Base-by-base conservation (phyloP, 1,140 invertebrate genomes). In the honey bee (Apis mellifera) region DNA sequence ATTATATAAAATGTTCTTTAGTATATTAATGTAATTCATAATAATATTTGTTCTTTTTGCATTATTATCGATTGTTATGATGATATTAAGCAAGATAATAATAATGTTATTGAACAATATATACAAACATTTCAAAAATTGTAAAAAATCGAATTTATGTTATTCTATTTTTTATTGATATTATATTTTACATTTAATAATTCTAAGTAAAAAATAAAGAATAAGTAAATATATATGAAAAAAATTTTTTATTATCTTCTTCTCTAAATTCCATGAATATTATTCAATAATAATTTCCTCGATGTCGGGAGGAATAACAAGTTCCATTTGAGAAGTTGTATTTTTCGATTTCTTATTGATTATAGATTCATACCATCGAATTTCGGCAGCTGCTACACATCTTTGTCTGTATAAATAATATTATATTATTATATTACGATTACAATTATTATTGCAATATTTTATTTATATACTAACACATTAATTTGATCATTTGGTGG, bases 401-500 rank as follows among this genome's bases (percentile, higher is more conserved):
- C 89, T 91, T 80, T 84, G 88, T 48, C 92, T 93, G 55, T n/a
- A 79, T 75, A 69, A 69, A 66, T 69, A n/a, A 64, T 42, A 17
- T 62, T 78, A 26, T 9, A 69, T 70, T 62, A 70, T 69, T 62
- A 15, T 62, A n/a, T n/a, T 59, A 59, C 1, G 15, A 60, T 60
- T 60, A 60, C 12, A 60, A 60, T 52, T 52, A 62, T 78, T 78
- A 66, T 78, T 82, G 66, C 72, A 59, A 48, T n/a, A 73, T 68
- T 59, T 73, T 48, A 54, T 54, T 13, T 54, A 23, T 60, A 75
- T 88, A 87, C 88, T 89, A 89, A 93, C 92, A 90, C 71, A 72
- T 90, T 76, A 65, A 88, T 86, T 65, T 91, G 87, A 32, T 91
- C 78, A 59, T 92, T 94, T 68, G 87, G 93, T 59, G 95, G 95